A percentile compares a stretch with the other conserved stretches of the same genome.
phyloP scores from a whole-genome alignment of 2,797 vertebrate genomes.

The Taenioides sp. region DNA sequence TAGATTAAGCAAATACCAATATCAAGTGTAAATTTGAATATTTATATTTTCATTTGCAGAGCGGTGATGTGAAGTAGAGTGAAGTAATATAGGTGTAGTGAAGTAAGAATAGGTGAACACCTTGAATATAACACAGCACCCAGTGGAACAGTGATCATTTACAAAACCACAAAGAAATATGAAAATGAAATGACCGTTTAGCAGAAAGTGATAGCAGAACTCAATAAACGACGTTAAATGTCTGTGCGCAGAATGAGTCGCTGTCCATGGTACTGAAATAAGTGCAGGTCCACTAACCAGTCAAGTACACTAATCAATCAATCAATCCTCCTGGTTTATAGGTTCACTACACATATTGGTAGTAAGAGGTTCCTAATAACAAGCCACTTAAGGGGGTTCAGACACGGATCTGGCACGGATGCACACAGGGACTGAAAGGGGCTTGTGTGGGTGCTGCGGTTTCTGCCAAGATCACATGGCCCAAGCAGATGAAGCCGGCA shows the following conservation, averaged over 20 bases:
- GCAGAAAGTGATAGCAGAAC: background rate
- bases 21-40: no score
- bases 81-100: no score
- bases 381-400: background rate
- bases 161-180: no score
- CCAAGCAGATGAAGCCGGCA: conserved; percentile 49
- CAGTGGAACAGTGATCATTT: no score
- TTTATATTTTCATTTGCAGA: no score
- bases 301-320: no score
- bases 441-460: conserved; percentile 19
- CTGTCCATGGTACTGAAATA: conserved; percentile 43
- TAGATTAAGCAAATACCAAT: background rate
- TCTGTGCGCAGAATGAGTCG: background rate
- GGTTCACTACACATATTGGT: background rate
- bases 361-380: background rate
- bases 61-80: no score
- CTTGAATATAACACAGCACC: no score
- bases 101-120: no score
- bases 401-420: conserved; percentile 8
- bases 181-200: background rate
- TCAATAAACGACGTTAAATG: background rate
- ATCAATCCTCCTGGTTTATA: background rate
- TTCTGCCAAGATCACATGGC: conserved; percentile 59
- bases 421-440: background rate
- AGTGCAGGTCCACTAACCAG: background rate